Conservation (phyloP, 1,140 invertebrate genomes). For the Hylaeus anthracinus region DNA sequence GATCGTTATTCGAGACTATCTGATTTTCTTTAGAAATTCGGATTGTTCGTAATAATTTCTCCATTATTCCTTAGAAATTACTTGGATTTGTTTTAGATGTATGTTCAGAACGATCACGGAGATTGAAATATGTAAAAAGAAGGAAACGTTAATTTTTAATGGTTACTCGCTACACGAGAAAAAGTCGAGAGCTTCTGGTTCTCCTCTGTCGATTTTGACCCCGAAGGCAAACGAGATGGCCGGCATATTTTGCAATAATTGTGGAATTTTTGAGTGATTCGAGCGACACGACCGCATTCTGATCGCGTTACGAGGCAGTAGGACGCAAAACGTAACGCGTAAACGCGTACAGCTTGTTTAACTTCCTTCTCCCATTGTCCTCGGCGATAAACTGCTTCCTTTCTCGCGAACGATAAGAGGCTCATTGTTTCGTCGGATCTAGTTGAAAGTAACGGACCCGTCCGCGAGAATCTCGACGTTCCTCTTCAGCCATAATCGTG, state of each 20-base stretch:
- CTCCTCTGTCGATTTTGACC: no score
- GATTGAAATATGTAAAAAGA: no score
- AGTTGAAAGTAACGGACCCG: background rate
- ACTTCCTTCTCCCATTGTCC: constrained; percentile 52
- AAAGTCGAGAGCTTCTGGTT: background rate
- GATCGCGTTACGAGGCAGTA: background rate
- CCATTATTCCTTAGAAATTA: no score
- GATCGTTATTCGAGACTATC: no score
- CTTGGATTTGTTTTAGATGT: no score
- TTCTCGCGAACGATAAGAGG: constrained; percentile 30
- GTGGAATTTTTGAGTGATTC: background rate
- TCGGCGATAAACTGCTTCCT: constrained; percentile 49
- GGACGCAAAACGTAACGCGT: constrained; percentile 14
- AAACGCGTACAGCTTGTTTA: constrained; percentile 21
- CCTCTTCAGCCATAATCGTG: background rate
- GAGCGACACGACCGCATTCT: background rate
- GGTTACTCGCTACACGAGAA: no score
- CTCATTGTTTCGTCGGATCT: constrained; percentile 18
- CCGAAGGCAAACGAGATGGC: no score
- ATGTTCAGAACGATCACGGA: no score
- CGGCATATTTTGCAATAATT: background rate
- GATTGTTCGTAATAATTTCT: no score
- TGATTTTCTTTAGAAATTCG: no score
- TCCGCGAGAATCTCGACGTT: background rate
- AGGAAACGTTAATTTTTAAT: no score